phyloP scores from a whole-genome alignment of 2,888 invertebrate species.

The Monochamus alternatus region DNA sequence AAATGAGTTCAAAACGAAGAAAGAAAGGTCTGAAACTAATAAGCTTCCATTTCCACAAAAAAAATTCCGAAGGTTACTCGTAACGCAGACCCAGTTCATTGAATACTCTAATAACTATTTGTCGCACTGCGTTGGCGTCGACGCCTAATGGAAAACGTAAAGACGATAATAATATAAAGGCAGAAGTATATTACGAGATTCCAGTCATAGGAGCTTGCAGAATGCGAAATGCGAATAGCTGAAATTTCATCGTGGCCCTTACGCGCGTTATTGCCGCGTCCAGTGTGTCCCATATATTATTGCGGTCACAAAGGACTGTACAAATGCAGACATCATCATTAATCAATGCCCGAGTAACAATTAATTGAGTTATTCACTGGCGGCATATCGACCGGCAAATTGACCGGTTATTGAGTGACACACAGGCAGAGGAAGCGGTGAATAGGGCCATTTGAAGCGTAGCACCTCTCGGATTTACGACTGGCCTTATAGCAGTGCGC shows the following conservation, averaged over 20 bases:
- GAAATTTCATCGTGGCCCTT: slow-evolving; percentile 30
- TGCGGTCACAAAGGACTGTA: slow-evolving; percentile 19
- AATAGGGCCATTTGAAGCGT: not conserved
- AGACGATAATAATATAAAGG: slow-evolving; percentile 17
- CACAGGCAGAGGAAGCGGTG: not conserved
- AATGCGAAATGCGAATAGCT: slow-evolving; percentile 35
- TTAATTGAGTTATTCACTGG: slow-evolving; percentile 27
- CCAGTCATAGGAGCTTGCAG: slow-evolving; percentile 20
- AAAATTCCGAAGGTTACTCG: too few relatives aligned
- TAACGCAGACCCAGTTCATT: not conserved
- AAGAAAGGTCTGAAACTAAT: too few relatives aligned
- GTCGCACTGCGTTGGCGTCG: not conserved
- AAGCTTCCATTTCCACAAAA: too few relatives aligned
- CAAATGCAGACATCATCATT: slow-evolving; percentile 37
- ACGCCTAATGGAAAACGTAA: slow-evolving; percentile 15
- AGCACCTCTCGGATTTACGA: not conserved
- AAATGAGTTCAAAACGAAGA: too few relatives aligned
- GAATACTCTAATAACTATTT: not conserved
- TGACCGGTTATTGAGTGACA: slow-evolving; percentile 20
- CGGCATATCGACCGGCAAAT: slow-evolving; percentile 13
- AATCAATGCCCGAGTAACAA: slow-evolving; percentile 31
- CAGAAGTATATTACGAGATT: slow-evolving; percentile 28
- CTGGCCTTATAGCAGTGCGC: too few relatives aligned
- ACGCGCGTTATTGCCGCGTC: slow-evolving; percentile 16
- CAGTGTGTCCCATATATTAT: slow-evolving; percentile 28